Conservation (phyloP, 2,888 invertebrate genomes). For the Hecatera dysodea region DNA sequence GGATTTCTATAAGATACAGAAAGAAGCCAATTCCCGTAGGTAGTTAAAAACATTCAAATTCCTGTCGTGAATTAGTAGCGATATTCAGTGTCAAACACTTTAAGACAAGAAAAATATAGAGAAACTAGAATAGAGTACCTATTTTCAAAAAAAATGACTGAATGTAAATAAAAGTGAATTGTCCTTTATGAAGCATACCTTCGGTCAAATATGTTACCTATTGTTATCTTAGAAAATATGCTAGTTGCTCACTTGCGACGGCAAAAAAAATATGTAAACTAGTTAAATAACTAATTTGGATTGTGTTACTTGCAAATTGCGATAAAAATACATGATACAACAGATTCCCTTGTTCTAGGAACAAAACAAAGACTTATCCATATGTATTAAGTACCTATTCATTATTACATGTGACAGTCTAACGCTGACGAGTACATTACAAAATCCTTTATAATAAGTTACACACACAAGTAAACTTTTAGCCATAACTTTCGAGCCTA, state of each 20-base stretch:
- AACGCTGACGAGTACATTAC: neutral
- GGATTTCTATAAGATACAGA: neutral
- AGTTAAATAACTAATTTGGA: neutral
- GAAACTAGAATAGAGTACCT: neutral
- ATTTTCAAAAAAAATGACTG: too few species aligned
- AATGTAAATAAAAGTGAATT: neutral
- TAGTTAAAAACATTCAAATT: neutral
- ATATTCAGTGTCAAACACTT: neutral
- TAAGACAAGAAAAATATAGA: neutral
- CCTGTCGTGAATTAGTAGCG: neutral
- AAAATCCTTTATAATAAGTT: neutral
- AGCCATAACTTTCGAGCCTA: conserved; percentile 15
- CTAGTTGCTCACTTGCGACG: neutral
- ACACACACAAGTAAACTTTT: neutral
- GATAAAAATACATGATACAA: neutral
- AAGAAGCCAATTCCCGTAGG: neutral
- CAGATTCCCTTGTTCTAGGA: neutral
- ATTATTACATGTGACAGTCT: neutral
- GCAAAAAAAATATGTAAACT: neutral
- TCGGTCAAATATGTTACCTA: too few species aligned
- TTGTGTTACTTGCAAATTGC: neutral
- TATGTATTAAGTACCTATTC: neutral
- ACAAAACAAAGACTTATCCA: neutral
- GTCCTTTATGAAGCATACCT: neutral
- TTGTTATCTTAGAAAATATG: neutral